Evolutionary conservation across 1,140 invertebrate genomes (phyloP), one percentile per base, ranked within the genome.

Genomic region (Tyrophagus putrescentiae): DNA sequence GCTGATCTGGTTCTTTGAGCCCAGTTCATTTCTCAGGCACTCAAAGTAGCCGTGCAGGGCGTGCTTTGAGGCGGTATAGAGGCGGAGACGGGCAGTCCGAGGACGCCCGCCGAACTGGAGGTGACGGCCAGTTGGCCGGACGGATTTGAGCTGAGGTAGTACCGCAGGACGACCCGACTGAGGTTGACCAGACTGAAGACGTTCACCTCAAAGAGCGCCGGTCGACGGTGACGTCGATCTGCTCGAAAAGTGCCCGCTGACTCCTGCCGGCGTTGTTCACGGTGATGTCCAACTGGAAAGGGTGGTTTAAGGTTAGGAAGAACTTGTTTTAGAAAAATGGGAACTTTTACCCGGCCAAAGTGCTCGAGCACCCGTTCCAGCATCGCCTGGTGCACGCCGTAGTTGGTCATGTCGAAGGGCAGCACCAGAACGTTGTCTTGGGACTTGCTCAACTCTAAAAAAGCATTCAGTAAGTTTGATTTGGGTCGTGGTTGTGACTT

Each of bases 241-340:
- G 75, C 61, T 83, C 80, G 81, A 84, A 90, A 28, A 69, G 62
- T 2, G 84, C 84, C 63, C 86, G 71, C 72, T 92, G 87, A 31
- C 83, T 83, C 63, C 85, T 71, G 3, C 85, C 86, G 16, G 85
- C 85, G 74, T 89, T 89, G 67, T 84, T 85, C 0, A 89, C 77
- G 25, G 89, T 72, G 61, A 88, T 79, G 70, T 89, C 83, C 9
- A 89, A 67, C 80, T 82, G 31, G 56, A 67, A 62, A 63, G 31
- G 45, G 27, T 36, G 3, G 6, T 11, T 11, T 16, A 48, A 32
- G 6, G 16, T 9, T 39, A 36, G 7, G 29, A 39, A 29, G 1
- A 4, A 18, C 3, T 42, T 29, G 13, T 39, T 57, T 42, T 42
- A 21, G 18, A 42, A 42, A 4, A 42, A 42, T 3, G 25, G 25